phyloP scores from a whole-genome alignment of 2,797 vertebrate species.

The Esox masquinongy region DNA sequence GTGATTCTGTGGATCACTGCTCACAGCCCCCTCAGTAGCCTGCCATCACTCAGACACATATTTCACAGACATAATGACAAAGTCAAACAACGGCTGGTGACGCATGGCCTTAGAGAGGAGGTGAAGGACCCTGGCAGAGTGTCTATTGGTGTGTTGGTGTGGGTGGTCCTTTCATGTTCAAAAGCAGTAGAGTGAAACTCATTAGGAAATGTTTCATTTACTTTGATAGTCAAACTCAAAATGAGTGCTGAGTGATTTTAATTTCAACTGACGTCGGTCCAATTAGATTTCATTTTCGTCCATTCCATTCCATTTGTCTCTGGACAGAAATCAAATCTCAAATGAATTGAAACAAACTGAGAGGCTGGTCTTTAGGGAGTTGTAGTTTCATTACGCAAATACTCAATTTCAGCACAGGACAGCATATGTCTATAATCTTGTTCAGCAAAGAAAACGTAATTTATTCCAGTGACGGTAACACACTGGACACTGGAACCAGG shows the following conservation, averaged over 20 bases:
- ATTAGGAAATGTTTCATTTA: background rate
- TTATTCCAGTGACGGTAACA: too few relatives aligned
- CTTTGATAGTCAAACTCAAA: background rate
- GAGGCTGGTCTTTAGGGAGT: background rate
- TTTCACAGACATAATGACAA: slow-evolving; percentile 45
- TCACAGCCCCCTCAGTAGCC: slow-evolving; percentile 28
- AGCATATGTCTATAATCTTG: too few relatives aligned
- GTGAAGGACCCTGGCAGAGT: slow-evolving; percentile 27
- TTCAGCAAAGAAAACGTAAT: too few relatives aligned
- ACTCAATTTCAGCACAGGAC: background rate
- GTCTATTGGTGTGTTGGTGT: background rate
- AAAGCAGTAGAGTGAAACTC: background rate
- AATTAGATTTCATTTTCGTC: too few relatives aligned
- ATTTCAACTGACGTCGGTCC: too few relatives aligned
- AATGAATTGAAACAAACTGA: too few relatives aligned
- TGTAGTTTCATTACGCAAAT: background rate
- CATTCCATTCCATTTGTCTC: too few relatives aligned
- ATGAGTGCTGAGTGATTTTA: background rate
- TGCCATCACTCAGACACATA: slow-evolving; percentile 57
- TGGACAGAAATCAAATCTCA: too few relatives aligned
- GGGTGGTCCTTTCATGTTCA: background rate
- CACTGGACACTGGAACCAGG: too few relatives aligned
- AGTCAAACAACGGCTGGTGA: slow-evolving; percentile 50
- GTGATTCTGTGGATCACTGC: slow-evolving; percentile 29
- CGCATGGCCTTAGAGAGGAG: slow-evolving; percentile 28